Conservation (phyloP, 2,888 invertebrate species). For the Laothoe populi region DNA sequence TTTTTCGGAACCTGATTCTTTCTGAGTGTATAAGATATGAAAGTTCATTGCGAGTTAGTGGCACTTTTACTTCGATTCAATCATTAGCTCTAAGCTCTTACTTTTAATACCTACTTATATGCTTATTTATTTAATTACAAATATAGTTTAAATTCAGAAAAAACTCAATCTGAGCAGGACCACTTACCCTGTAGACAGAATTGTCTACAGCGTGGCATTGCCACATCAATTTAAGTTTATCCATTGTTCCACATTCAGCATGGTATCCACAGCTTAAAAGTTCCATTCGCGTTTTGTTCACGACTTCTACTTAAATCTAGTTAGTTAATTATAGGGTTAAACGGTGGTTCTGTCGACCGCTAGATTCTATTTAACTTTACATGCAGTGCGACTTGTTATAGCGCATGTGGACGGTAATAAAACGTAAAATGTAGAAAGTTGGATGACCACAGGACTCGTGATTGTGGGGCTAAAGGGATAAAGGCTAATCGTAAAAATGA, state of each 20-base stretch:
- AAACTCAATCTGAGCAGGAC: too few relatives aligned
- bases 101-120: too few relatives aligned
- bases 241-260: not conserved
- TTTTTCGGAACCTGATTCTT: too few relatives aligned
- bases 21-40: too few relatives aligned
- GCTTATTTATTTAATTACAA: too few relatives aligned
- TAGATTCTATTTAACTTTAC: slow-evolving; percentile 8
- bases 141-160: too few relatives aligned
- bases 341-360: not conserved
- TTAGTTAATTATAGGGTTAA: slow-evolving; percentile 22
- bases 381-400: not conserved
- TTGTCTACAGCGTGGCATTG: too few relatives aligned
- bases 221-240: not conserved
- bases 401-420: not conserved
- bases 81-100: too few relatives aligned
- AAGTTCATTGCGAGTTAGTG: too few relatives aligned
- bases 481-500: too few relatives aligned
- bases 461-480: not conserved
- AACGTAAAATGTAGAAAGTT: not conserved
- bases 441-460: not conserved
- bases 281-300: slow-evolving; percentile 17
- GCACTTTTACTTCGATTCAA: too few relatives aligned
- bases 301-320: slow-evolving; percentile 16
- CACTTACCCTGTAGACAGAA: too few relatives aligned
- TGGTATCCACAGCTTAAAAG: slow-evolving; percentile 1